phyloP scores from a whole-genome alignment of 1,140 invertebrate genomes.

The Pseudomyrmex flavicornis region DNA sequence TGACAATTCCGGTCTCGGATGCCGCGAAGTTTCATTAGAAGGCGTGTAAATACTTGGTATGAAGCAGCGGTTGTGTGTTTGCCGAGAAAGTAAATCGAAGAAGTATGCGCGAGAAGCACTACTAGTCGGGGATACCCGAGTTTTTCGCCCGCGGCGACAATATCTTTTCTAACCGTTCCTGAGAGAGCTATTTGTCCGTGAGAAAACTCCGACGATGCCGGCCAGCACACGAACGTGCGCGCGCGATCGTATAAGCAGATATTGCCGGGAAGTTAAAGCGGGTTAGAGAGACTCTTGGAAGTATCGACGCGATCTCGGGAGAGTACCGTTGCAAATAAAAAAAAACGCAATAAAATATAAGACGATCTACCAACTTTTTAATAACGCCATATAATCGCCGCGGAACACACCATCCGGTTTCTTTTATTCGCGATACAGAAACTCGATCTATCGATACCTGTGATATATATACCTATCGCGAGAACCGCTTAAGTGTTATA shows the following conservation, averaged over 20 bases:
- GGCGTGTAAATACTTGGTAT: constrained; percentile 39
- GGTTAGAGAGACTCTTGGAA: constrained; percentile 22
- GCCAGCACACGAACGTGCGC: neutral
- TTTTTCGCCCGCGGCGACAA: constrained; percentile 47
- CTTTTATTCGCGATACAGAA: constrained; percentile 8
- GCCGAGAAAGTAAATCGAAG: constrained; percentile 57
- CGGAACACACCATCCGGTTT: neutral
- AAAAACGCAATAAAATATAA: constrained; percentile 23
- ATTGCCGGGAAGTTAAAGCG: constrained; percentile 33
- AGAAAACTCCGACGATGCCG: constrained; percentile 40
- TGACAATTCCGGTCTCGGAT: constrained; percentile 5
- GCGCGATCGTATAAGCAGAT: constrained; percentile 45
- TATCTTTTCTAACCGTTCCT: constrained; percentile 52
- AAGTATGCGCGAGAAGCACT: constrained; percentile 23
- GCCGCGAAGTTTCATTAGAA: constrained; percentile 44
- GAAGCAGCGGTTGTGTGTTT: constrained; percentile 35
- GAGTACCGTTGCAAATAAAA: constrained; percentile 19
- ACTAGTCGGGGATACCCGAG: constrained; percentile 15
- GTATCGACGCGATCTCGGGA: constrained; percentile 14
- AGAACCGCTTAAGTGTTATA: neutral
- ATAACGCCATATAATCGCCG: constrained; percentile 4
- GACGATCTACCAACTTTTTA: neutral
- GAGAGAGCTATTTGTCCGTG: constrained; percentile 45
- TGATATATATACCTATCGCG: neutral
- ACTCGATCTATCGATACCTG: neutral